Percentiles rank a stretch among this genome's conserved stretches.
Conservation (phyloP, 2,888 invertebrate genomes). For the Perithous albicinctus region DNA sequence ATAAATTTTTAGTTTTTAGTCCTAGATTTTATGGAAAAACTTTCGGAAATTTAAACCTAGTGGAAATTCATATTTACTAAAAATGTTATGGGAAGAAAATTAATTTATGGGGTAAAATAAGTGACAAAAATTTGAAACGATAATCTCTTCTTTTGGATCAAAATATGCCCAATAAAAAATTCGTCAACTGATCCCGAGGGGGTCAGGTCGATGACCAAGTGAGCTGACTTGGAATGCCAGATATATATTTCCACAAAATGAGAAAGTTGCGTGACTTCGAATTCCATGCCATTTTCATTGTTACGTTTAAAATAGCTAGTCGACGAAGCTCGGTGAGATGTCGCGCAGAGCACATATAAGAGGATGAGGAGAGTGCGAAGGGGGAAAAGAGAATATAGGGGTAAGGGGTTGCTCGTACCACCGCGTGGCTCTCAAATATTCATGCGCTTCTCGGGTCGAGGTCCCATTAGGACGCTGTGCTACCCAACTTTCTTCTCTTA, state of each 20-base stretch:
- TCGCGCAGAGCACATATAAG: background rate
- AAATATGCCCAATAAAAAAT: too few relatives aligned
- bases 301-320: constrained; percentile 15
- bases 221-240: background rate
- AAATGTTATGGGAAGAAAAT: too few relatives aligned
- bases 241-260: constrained; percentile 15
- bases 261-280: constrained; percentile 18
- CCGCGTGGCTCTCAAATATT: constrained; percentile 62
- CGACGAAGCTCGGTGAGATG: background rate
- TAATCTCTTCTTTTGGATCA: too few relatives aligned
- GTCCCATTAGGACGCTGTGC: constrained; percentile 53
- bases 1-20: too few relatives aligned
- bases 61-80: too few relatives aligned
- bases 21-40: too few relatives aligned
- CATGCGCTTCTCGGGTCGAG: constrained; percentile 55
- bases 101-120: too few relatives aligned
- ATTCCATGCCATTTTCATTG: constrained; percentile 22
- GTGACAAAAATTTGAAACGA: too few relatives aligned
- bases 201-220: too few relatives aligned
- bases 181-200: too few relatives aligned
- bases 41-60: too few relatives aligned
- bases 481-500: constrained; percentile 46
- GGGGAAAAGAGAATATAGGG: background rate
- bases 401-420: constrained; percentile 23
- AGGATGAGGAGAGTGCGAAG: background rate